Evolutionary conservation across 2,113 vertebrate species (phyloP), one percentile per base, ranked within the genome.

Genomic region (Anser brachyrhynchus): DNA sequence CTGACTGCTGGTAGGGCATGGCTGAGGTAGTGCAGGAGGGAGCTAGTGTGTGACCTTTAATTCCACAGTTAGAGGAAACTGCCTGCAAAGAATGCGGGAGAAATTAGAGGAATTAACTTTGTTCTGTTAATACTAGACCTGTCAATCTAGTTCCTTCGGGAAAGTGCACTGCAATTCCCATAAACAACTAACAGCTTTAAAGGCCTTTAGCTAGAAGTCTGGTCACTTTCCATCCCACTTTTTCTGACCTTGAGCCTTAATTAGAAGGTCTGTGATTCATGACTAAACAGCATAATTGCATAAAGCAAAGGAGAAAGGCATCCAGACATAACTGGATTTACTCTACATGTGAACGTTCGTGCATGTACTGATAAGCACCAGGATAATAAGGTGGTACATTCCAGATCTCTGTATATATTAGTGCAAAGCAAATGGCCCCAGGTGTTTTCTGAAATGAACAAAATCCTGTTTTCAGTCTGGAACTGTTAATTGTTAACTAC

Each of bases 401-500:
- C 79, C 85, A 87, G 39, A 84, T 75, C 49, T 92, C 73, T 91
- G 39, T 75, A 64, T 87, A 55, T 84, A 18, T 86, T 64, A 84
- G 33, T 31, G 84, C 31, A 75, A 73, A 92, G 58, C 11, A 90
- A 93, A 82, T 22, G 72, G 49, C 73, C 84, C 54, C 78, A 78
- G 73, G 76, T 92, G 39, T 43, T 73, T 81, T 92, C 59, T 69
- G 84, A 87, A 95, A 80, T 2, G 4, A 89, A 77, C 10, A 89
- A 93, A 96, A 89, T 70, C 57, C 80, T 59, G 57, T 29, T 93
- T 46, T 88, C 64, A 26, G 58, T 37, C 51, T 84, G 39, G 25
- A 91, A 93, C 80, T 73, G 89, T 95, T 84, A 96, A 96, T 85
- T 77, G 46, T 96, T 95, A 96, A 93, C 84, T 95, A 52, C 49